These are phyloP conservation scores for Aphaenogaster rudis DNA, from an alignment of 1,140 invertebrate genomes.

Conservation along the genomic window DNA sequence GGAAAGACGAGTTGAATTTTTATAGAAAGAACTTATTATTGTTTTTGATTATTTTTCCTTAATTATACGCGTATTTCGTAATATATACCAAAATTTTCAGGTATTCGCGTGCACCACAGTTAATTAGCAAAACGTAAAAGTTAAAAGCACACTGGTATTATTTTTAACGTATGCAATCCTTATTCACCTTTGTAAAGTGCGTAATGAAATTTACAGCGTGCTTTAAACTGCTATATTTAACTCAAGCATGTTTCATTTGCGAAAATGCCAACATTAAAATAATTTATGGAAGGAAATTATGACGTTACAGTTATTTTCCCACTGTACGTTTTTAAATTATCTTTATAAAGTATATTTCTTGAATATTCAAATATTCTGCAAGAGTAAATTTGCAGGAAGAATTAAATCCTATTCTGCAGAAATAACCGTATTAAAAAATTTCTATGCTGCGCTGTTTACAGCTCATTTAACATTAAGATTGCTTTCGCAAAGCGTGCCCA, in stretches of 20 bases:
- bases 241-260: constrained; percentile 50
- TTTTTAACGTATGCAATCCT: constrained; percentile 1
- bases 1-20: not conserved
- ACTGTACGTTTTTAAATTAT: constrained; percentile 21
- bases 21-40: not conserved
- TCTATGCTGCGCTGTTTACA: not conserved
- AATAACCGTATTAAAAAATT: not conserved
- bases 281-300: constrained; percentile 45
- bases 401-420: constrained; percentile 19
- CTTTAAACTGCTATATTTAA: constrained; percentile 47
- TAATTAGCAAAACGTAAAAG: constrained; percentile 10
- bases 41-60: not conserved
- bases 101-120: not conserved
- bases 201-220: constrained; percentile 26
- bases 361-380: constrained; percentile 37
- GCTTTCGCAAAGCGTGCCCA: not conserved
- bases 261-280: constrained; percentile 24
- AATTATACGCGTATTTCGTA: not conserved
- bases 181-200: not conserved
- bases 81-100: not conserved
- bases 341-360: constrained; percentile 24
- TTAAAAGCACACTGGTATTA: constrained; percentile 25
- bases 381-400: constrained; percentile 29
- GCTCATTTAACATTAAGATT: constrained; percentile 19
- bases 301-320: constrained; percentile 32